Percentiles rank a stretch among this genome's conserved stretches.
Evolutionary conservation across 2,113 vertebrate species (phyloP).

Genomic region (Albula goreensis): DNA sequence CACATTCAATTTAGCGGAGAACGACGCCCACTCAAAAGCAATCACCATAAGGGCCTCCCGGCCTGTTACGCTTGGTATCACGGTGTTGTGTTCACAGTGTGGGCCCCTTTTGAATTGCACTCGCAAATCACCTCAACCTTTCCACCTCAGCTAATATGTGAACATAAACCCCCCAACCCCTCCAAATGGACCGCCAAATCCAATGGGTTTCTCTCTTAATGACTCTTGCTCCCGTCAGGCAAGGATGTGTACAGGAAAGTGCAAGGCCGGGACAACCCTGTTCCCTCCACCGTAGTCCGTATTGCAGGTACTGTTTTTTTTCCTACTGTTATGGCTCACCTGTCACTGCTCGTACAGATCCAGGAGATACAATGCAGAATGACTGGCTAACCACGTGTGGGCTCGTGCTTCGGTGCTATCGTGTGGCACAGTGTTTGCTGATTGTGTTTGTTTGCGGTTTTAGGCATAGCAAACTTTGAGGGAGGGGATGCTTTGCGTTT

Average conservation of each 20-base stretch:
- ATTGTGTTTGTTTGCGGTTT: too few species aligned
- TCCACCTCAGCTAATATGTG: neutral
- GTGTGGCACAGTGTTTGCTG: neutral
- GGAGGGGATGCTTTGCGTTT: too few species aligned
- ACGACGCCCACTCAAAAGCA: neutral
- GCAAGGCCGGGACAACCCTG: conserved; percentile 78
- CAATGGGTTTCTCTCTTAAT: conserved; percentile 37
- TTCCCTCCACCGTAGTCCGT: conserved; percentile 76
- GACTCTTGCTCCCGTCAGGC: conserved; percentile 66
- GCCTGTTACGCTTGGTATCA: too few species aligned
- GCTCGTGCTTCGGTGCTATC: neutral
- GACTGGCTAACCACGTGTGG: neutral
- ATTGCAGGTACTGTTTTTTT: conserved; percentile 73
- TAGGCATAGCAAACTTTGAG: too few species aligned
- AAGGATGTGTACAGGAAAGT: conserved; percentile 83
- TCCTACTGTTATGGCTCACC: conserved; percentile 4
- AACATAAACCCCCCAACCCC: neutral
- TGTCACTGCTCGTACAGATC: conserved; percentile 26
- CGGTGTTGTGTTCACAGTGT: too few species aligned
- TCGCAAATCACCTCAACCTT: neutral
- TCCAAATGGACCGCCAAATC: neutral
- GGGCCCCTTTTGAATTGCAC: neutral
- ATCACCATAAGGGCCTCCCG: too few species aligned
- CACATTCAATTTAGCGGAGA: neutral
- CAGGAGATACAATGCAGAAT: too few species aligned